phyloP scores from a whole-genome alignment of 2,888 invertebrate species.

The Drosophila gaucha region DNA sequence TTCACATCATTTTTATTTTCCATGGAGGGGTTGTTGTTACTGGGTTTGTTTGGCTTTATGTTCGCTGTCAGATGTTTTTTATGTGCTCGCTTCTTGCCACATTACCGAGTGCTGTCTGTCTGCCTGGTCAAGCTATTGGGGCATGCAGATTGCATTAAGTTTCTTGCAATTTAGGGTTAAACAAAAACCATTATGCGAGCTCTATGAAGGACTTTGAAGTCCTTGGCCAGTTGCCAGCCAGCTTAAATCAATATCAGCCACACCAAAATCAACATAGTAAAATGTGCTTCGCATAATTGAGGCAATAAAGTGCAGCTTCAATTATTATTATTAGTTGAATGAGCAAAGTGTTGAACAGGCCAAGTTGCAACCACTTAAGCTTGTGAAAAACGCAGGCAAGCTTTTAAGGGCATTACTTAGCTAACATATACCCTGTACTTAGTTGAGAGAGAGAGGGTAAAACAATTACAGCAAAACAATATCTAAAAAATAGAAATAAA shows the following conservation, averaged over 20 bases:
- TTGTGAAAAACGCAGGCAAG: not conserved
- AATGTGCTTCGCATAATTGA: conserved; percentile 42
- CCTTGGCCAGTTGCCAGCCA: conserved; percentile 44
- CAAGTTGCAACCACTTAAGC: conserved; percentile 13
- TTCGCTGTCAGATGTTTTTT: conserved; percentile 45
- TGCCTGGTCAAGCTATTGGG: conserved; percentile 4
- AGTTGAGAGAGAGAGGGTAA: not conserved
- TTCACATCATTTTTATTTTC: conserved; percentile 26
- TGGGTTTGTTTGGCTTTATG: conserved; percentile 32
- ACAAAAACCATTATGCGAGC: conserved; percentile 31
- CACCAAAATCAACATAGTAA: conserved; percentile 50
- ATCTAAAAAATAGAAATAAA: no score
- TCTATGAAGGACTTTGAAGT: not conserved
- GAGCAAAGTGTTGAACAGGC: conserved; percentile 21
- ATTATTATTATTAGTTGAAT: conserved; percentile 33
- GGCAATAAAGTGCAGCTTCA: conserved; percentile 54
- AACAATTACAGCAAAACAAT: no score
- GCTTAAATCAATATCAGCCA: conserved; percentile 65
- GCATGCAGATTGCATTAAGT: not conserved
- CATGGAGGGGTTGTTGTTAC: conserved; percentile 6
- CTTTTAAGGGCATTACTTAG: no score
- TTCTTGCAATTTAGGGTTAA: conserved; percentile 3
- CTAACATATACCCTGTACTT: conserved; percentile 3
- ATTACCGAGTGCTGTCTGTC: not conserved
- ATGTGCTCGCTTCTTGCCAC: conserved; percentile 31